Conservation (phyloP, 2,113 vertebrate species). For the Limnothrissa miodon region DNA sequence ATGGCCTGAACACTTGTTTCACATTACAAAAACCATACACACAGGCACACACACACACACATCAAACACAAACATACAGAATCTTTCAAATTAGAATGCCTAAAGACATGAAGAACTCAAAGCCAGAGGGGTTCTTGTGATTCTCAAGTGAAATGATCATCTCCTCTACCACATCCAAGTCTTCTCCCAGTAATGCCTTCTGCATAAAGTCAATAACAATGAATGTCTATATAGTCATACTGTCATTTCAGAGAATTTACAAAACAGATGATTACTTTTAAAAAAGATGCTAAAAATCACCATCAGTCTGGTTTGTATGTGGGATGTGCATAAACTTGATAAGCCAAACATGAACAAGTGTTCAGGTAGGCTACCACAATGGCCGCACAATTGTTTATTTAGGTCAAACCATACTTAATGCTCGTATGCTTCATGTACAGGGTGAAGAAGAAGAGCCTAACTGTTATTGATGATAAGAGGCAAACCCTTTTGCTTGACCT, state of each 20-base stretch:
- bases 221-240: not conserved
- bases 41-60: conserved; percentile 1
- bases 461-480: too few relatives aligned
- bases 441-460: too few relatives aligned
- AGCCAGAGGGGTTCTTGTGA: not conserved
- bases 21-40: not conserved
- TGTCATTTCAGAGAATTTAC: not conserved
- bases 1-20: not conserved
- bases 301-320: not conserved
- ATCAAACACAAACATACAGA: not conserved
- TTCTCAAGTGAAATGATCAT: not conserved
- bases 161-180: not conserved
- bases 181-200: not conserved
- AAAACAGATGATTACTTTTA: not conserved
- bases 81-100: not conserved
- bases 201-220: not conserved
- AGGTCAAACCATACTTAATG: not conserved
- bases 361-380: too few relatives aligned
- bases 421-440: too few relatives aligned
- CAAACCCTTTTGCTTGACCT: not conserved
- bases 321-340: not conserved
- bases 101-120: not conserved
- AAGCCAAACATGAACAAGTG: too few relatives aligned
- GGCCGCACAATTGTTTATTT: not conserved
- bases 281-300: not conserved